Evolutionary conservation across 2,113 vertebrate species (phyloP).

Genomic region (Pogonocichla stellata): DNA sequence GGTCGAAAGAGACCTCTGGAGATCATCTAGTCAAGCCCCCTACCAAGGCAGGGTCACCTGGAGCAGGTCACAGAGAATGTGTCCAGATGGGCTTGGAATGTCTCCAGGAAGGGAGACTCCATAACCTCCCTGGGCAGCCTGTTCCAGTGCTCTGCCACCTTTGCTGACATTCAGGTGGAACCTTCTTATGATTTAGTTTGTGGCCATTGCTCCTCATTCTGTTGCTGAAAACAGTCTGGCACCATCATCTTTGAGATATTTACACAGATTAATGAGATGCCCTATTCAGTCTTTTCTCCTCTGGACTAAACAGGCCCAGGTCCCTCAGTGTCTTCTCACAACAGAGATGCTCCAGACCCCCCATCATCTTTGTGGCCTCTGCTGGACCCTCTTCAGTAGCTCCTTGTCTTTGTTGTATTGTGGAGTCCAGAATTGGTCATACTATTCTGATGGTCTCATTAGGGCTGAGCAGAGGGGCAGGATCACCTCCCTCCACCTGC

Average conservation of each 20-base stretch:
- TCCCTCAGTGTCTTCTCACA: neutral
- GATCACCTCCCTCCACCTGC: neutral
- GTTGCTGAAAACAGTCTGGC: fast-evolving
- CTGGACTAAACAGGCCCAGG: neutral
- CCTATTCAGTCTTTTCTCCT: neutral
- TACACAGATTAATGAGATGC: neutral
- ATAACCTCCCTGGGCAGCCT: neutral
- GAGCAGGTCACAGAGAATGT: neutral
- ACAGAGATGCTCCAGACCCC: neutral
- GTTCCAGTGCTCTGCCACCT: neutral
- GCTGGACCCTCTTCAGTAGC: neutral
- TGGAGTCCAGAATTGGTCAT: neutral
- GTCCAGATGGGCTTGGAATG: neutral
- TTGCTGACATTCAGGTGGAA: neutral
- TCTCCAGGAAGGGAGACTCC: too few relatives aligned
- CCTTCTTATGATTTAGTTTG: neutral
- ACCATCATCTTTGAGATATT: fast-evolving
- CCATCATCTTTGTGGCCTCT: neutral
- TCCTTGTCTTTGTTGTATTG: neutral
- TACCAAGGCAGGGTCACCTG: neutral
- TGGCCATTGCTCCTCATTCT: neutral
- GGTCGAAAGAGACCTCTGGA: neutral
- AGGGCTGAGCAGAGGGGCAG: neutral
- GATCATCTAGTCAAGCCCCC: neutral
- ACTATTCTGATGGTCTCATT: neutral